These are phyloP conservation scores for Rhabdomys pumilio DNA, from an alignment of 2,797 vertebrate species.

Conservation along the genomic window DNA sequence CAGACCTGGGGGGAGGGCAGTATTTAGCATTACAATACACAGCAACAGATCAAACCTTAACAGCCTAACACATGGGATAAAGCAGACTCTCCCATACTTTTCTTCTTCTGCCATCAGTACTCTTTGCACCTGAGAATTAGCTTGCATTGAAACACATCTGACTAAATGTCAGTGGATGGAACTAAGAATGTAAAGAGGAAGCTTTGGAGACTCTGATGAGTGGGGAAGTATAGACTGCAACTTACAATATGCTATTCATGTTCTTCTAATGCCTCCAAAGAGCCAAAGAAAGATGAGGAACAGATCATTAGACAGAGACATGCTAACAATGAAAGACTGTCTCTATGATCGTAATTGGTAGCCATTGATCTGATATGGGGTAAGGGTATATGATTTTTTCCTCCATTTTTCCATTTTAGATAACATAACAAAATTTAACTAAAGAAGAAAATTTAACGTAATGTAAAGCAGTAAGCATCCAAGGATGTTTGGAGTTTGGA, in stretches of 20 bases:
- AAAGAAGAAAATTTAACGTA: slow-evolving; percentile 36
- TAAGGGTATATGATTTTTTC: neutral
- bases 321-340: neutral
- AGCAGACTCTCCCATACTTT: neutral
- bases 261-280: neutral
- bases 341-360: neutral
- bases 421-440: neutral
- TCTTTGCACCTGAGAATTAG: neutral
- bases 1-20: no score
- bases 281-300: neutral
- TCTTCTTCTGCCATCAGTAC: neutral
- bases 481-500: neutral
- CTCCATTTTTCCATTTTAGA: neutral
- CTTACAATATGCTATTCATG: neutral
- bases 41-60: neutral
- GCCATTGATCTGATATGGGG: neutral
- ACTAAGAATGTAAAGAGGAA: neutral
- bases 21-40: neutral
- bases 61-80: neutral
- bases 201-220: neutral
- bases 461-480: neutral
- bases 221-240: neutral
- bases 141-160: neutral
- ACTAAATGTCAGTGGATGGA: neutral
- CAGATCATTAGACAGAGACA: neutral